Conservation (phyloP, 64 coral and sea anemone genomes). For the Acropora yongei region DNA sequence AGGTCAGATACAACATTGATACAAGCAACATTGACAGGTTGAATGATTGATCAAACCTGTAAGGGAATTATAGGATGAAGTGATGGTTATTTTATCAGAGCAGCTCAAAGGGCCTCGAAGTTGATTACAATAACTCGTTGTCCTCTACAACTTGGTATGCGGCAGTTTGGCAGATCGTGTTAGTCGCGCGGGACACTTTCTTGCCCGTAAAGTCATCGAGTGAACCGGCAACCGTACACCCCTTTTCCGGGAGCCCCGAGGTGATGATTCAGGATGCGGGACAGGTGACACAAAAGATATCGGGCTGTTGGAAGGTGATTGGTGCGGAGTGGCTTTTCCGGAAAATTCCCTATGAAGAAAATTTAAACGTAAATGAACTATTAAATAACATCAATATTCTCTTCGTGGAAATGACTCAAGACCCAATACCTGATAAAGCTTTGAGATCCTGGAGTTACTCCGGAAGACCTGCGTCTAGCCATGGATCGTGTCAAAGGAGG, state of each 20-base stretch:
- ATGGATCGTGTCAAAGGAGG: slow-evolving; percentile 88
- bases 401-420: not conserved
- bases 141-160: slow-evolving; percentile 42
- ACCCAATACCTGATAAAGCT: not conserved
- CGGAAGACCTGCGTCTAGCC: slow-evolving; percentile 77
- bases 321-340: slow-evolving; percentile 70
- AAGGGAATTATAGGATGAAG: not conserved
- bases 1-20: no score
- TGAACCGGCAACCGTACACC: slow-evolving; percentile 58
- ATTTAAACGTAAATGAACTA: slow-evolving; percentile 6
- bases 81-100: no score
- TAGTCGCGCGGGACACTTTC: slow-evolving; percentile 55
- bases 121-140: no score
- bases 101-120: no score
- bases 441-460: slow-evolving; percentile 47
- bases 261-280: slow-evolving; percentile 28
- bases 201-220: slow-evolving; percentile 84
- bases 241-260: slow-evolving; percentile 49
- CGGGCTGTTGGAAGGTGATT: slow-evolving; percentile 94
- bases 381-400: not conserved
- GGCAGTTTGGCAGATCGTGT: slow-evolving; percentile 91
- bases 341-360: slow-evolving; percentile 24
- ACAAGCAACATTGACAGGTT: not conserved
- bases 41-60: slow-evolving; percentile 33
- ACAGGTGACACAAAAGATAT: slow-evolving; percentile 92